A percentile compares a stretch with the other conserved stretches of the same genome.
Conservation (phyloP, 2,797 vertebrate species). For the Champsocephalus esox region DNA sequence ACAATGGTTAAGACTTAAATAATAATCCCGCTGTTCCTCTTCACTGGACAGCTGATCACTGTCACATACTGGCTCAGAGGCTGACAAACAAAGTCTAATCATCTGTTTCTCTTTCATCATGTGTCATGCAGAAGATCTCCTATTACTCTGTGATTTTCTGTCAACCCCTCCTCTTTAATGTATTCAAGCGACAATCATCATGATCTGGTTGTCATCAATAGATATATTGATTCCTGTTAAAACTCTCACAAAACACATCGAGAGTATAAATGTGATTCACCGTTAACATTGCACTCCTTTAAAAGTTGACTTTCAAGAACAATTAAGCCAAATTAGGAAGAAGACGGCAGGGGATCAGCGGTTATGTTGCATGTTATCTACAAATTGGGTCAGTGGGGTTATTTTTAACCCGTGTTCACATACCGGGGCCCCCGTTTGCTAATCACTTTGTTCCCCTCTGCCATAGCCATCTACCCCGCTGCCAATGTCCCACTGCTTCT, state of each 20-base stretch:
- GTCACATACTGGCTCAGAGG: conserved; percentile 35
- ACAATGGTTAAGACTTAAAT: conserved; percentile 67
- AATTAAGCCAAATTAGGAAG: conserved; percentile 48
- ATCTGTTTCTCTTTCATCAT: conserved; percentile 62
- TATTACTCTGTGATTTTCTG: conserved; percentile 41
- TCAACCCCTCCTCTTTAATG: conserved; percentile 29
- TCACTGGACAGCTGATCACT: conserved; percentile 65
- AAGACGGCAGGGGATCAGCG: conserved; percentile 34
- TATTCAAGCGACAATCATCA: conserved; percentile 2
- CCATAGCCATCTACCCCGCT: conserved; percentile 66
- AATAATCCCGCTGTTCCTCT: conserved; percentile 70
- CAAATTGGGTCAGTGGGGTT: conserved; percentile 77
- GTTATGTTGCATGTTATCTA: conserved; percentile 59
- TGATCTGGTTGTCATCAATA: conserved; percentile 1
- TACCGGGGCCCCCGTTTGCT: conserved; percentile 72
- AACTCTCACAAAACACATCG: not conserved
- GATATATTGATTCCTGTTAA: not conserved
- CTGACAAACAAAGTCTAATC: conserved; percentile 41
- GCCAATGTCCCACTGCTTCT: conserved; percentile 64
- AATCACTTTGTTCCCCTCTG: conserved; percentile 86
- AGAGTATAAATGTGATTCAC: not conserved
- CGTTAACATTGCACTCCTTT: not conserved
- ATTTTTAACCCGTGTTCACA: conserved; percentile 81
- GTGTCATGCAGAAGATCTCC: conserved; percentile 46
- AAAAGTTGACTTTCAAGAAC: conserved; percentile 11